phyloP scores from a whole-genome alignment of 1,140 invertebrate genomes.

The Ceratoteleas bidentatus region DNA sequence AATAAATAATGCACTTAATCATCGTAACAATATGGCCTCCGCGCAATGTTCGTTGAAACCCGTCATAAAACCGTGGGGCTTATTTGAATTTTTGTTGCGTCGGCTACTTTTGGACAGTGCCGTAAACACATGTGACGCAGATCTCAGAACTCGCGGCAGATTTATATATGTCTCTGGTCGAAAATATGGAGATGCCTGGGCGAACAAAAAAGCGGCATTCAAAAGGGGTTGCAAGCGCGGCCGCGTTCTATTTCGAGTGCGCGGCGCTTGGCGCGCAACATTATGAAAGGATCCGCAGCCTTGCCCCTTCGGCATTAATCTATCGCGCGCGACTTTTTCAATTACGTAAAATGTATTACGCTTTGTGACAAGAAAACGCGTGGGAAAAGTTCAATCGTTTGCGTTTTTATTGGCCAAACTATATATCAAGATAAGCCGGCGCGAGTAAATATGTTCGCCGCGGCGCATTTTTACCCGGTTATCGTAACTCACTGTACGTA shows the following conservation, averaged over 20 bases:
- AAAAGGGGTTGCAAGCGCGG: slow-evolving; percentile 49
- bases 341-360: slow-evolving; percentile 65
- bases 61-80: slow-evolving; percentile 38
- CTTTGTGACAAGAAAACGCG: slow-evolving; percentile 58
- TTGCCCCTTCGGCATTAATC: slow-evolving; percentile 63
- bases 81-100: slow-evolving; percentile 38
- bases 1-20: too few relatives aligned
- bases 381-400: slow-evolving; percentile 63
- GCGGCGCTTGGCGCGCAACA: slow-evolving; percentile 34
- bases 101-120: slow-evolving; percentile 53
- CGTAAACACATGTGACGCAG: slow-evolving; percentile 58
- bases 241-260: slow-evolving; percentile 57
- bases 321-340: slow-evolving; percentile 56
- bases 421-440: slow-evolving; percentile 65
- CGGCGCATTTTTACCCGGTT: slow-evolving; percentile 59
- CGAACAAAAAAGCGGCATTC: slow-evolving; percentile 36
- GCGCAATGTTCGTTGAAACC: slow-evolving; percentile 9
- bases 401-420: slow-evolving; percentile 60
- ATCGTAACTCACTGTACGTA: slow-evolving; percentile 57
- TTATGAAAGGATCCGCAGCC: slow-evolving; percentile 62
- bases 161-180: slow-evolving; percentile 59
- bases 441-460: slow-evolving; percentile 62
- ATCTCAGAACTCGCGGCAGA: slow-evolving; percentile 51
- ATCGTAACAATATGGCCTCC: not conserved
- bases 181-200: slow-evolving; percentile 53